Base-by-base conservation (phyloP, 2,888 invertebrate species). In the Melinaea menophilus region DNA sequence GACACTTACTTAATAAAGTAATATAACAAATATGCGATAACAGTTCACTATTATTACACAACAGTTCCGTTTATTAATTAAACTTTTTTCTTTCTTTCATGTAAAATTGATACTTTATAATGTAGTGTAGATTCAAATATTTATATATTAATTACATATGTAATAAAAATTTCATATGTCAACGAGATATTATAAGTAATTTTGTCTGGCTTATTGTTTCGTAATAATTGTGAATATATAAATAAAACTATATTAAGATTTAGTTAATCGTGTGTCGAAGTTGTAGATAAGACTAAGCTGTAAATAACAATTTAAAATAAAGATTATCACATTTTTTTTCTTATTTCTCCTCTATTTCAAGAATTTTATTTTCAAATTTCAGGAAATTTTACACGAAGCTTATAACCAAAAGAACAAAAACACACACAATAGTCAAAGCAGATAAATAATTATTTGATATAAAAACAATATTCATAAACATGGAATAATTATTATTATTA, bases 241-340 rank as follows among this genome's bases (percentile, higher is more conserved):
- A 51, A 31, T 51, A 51, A 31, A 51, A 51, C 31, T 51, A 31
- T 31, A 31, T 3, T 51, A 51, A 51, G 51, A 51, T 51, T 51
- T 51, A 51, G 11, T 31, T 31, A 51, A 51, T 5, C 4, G 34
- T 48, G 54, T 31, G 22, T 58, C 37, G 51, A 31, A 31, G 34
- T 22, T 41, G 41, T 59, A 59, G 59, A 59, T 59, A 59, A 54
- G 41, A 48, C 4, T 4, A 12, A 12, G 45, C 55, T 59, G 59
- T 59, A 59, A 41, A 59, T 59, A 58, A 9, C 3, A 22, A 22
- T 31, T 51, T 11, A 51, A 51, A 51, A 51, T 51, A 51, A 51
- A 51, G 51, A 9, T 51, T 51, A 51, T 51, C 51, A 51, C 31
- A 51, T 51, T 31, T 31, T 51, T 51, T 5, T 22, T 51, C 31